phyloP scores from a whole-genome alignment of 2,888 invertebrate species.

The Aradus depressus region DNA sequence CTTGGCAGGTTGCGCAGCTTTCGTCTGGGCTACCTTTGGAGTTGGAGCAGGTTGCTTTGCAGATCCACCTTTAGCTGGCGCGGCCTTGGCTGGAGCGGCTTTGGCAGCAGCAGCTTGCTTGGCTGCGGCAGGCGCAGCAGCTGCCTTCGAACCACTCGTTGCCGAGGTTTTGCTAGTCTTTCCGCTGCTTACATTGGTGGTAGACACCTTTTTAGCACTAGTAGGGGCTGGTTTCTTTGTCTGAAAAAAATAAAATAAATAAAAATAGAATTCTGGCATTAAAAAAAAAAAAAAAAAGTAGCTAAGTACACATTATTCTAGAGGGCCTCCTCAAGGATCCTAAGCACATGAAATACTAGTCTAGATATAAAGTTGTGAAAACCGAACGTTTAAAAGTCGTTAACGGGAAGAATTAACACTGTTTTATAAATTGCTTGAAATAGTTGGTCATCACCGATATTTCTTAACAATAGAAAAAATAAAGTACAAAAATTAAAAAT shows the following conservation, averaged over 20 bases:
- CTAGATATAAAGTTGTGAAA: too few relatives aligned
- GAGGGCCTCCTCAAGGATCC: too few relatives aligned
- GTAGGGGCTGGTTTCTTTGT: constrained; percentile 25
- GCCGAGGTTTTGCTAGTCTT: constrained; percentile 20
- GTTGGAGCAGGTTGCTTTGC: constrained; percentile 18
- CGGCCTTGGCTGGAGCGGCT: constrained; percentile 20
- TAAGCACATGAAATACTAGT: too few relatives aligned
- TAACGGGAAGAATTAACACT: too few relatives aligned
- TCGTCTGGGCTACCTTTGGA: constrained; percentile 4
- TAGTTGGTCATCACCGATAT: too few relatives aligned
- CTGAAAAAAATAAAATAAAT: constrained; percentile 10
- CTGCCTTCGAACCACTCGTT: constrained; percentile 4
- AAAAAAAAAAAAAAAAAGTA: neutral
- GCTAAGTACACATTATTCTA: too few relatives aligned
- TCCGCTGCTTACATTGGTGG: constrained; percentile 22
- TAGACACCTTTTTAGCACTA: constrained; percentile 21
- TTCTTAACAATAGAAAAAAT: too few relatives aligned
- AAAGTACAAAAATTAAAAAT: too few relatives aligned
- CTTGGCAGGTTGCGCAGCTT: constrained; percentile 12
- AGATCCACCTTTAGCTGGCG: constrained; percentile 20
- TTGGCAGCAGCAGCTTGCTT: constrained; percentile 23
- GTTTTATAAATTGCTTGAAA: too few relatives aligned
- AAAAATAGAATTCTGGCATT: neutral
- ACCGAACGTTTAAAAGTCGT: too few relatives aligned
- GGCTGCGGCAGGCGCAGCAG: constrained; percentile 21